A percentile compares a stretch with the other conserved stretches of the same genome.
Evolutionary conservation across 2,797 vertebrate species (phyloP).

Genomic region (Leptodactylus fallax): DNA sequence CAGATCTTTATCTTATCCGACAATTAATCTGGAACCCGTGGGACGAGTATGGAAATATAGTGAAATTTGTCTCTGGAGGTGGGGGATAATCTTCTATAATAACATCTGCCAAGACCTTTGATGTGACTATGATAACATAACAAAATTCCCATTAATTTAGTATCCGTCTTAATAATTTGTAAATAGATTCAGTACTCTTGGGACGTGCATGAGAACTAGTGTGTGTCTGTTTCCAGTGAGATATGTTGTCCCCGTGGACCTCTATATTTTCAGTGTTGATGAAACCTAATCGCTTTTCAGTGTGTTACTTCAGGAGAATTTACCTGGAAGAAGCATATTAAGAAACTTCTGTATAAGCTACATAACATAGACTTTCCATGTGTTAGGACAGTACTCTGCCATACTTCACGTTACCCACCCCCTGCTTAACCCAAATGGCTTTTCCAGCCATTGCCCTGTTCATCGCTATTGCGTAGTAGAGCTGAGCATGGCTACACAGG

Average conservation of each 20-base stretch:
- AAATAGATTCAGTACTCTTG: not conserved
- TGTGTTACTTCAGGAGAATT: not conserved
- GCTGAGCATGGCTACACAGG: not conserved
- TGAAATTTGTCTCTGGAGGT: not conserved
- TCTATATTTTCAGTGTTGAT: not conserved
- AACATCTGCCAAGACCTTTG: not conserved
- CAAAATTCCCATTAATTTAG: not conserved
- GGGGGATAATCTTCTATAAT: not conserved
- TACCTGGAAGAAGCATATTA: slow-evolving; percentile 1
- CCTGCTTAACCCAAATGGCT: not conserved
- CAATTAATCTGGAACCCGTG: not conserved
- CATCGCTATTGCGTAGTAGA: not conserved
- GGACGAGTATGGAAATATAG: not conserved
- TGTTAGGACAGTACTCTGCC: not conserved
- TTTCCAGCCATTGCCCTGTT: not conserved
- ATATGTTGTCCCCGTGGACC: not conserved
- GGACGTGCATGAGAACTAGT: not conserved
- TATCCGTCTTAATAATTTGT: not conserved
- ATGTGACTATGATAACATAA: not conserved
- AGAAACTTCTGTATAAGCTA: not conserved
- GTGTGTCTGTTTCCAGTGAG: not conserved
- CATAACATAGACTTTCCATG: not conserved
- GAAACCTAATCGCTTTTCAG: not conserved
- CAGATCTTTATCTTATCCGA: not conserved
- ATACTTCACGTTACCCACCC: not conserved